Conservation (phyloP, 2,888 invertebrate genomes). For the Papilio gigon region DNA sequence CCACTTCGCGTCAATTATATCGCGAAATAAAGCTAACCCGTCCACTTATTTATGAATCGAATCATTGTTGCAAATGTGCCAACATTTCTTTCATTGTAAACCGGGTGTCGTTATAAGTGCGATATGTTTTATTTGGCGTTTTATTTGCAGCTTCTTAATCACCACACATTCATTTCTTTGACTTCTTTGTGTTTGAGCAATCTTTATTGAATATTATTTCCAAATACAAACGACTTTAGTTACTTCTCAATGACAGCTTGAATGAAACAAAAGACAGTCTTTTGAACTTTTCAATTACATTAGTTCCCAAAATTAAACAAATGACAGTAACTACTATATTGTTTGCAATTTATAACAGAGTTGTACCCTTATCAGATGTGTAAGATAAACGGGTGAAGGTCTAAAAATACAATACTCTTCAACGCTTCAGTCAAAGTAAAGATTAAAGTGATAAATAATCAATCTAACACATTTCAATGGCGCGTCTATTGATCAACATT, state of each 20-base stretch:
- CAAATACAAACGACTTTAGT: not conserved
- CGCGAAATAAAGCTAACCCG: slow-evolving; percentile 66
- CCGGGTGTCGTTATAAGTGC: slow-evolving; percentile 28
- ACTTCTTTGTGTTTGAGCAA: not conserved
- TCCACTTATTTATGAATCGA: slow-evolving; percentile 69
- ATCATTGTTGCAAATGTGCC: slow-evolving; percentile 39
- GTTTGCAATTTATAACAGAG: not conserved
- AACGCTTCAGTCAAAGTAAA: slow-evolving; percentile 37
- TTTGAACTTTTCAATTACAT: not conserved
- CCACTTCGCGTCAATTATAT: slow-evolving; percentile 74
- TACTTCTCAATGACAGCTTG: not conserved
- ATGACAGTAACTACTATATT: not conserved
- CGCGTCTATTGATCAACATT: slow-evolving; percentile 51
- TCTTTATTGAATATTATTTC: slow-evolving; percentile 2
- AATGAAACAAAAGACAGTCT: not conserved
- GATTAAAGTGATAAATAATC: slow-evolving; percentile 54
- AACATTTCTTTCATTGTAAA: slow-evolving; percentile 30
- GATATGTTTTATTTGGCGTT: slow-evolving; percentile 20
- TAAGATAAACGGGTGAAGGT: slow-evolving; percentile 24
- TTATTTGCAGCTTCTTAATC: slow-evolving; percentile 19
- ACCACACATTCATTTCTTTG: not conserved
- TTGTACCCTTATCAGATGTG: not conserved
- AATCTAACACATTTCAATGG: slow-evolving; percentile 59
- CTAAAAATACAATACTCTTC: slow-evolving; percentile 44
- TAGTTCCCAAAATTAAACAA: too few species aligned